Evolutionary conservation across 2,113 vertebrate genomes (phyloP).

Genomic region (Motacilla tschutschensis): DNA sequence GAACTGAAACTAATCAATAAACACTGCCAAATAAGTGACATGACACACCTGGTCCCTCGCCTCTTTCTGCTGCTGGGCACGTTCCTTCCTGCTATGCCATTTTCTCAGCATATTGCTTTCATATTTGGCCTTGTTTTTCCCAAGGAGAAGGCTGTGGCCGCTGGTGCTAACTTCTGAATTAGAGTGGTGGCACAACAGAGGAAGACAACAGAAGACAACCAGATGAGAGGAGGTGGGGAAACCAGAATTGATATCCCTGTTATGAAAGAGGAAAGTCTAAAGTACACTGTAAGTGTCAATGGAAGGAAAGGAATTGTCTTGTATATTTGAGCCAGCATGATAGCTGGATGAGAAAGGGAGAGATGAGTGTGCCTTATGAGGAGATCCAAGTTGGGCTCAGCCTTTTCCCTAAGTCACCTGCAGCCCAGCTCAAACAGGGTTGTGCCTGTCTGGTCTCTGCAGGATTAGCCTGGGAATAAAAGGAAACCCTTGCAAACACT

Average conservation of each 20-base stretch:
- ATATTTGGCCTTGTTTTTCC: neutral
- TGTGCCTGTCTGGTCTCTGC: neutral
- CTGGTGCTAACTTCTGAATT: neutral
- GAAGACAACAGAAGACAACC: neutral
- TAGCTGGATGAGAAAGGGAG: neutral
- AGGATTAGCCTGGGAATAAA: neutral
- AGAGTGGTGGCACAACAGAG: neutral
- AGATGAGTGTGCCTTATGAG: fast-evolving
- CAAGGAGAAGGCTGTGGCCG: neutral
- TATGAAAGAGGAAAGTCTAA: neutral
- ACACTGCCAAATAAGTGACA: neutral
- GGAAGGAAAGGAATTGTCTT: neutral
- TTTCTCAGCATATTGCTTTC: neutral
- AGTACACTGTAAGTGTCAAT: neutral
- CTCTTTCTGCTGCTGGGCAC: neutral
- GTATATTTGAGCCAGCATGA: neutral
- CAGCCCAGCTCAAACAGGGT: fast-evolving
- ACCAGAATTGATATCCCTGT: neutral
- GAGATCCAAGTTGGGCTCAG: neutral
- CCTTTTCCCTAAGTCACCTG: neutral
- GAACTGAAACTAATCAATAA: neutral
- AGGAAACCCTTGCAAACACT: fast-evolving
- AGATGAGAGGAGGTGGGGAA: neutral
- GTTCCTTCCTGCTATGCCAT: neutral
- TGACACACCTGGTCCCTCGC: fast-evolving